Conservation (phyloP, 1,140 invertebrate genomes). For the Manduca sexta region DNA sequence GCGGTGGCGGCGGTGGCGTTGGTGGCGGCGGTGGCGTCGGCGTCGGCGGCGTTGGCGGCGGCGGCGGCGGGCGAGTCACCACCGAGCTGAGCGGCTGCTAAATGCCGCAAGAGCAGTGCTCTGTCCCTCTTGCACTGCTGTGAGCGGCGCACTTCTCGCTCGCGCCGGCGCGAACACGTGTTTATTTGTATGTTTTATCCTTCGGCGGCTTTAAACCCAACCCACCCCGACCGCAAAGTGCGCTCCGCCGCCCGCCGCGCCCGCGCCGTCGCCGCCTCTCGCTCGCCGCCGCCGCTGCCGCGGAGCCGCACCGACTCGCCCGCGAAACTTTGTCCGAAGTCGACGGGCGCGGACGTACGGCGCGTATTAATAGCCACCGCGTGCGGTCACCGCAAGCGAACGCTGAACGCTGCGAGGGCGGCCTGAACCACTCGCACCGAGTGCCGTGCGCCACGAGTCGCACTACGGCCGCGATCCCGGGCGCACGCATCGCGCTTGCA, state of each 20-base stretch:
- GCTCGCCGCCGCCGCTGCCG: conserved; percentile 50
- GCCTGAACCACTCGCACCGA: conserved; percentile 9
- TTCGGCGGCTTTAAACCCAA: conserved; percentile 75
- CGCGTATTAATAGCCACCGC: conserved; percentile 67
- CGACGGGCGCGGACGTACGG: conserved; percentile 65
- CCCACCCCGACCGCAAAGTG: conserved; percentile 72
- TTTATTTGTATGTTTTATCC: conserved; percentile 76
- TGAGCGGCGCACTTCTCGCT: conserved; percentile 53
- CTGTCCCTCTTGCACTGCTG: conserved; percentile 50
- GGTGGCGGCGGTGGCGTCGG: not conserved
- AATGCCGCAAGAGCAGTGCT: conserved; percentile 65
- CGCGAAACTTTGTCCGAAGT: conserved; percentile 69
- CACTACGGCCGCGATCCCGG: conserved; percentile 34
- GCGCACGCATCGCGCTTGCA: conserved; percentile 48
- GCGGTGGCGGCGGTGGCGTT: not conserved
- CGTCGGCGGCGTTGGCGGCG: conserved; percentile 17
- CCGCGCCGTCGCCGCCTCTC: conserved; percentile 65
- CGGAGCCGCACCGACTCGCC: conserved; percentile 54
- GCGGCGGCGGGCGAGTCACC: conserved; percentile 34
- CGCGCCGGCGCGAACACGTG: conserved; percentile 73
- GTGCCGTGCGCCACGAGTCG: conserved; percentile 41
- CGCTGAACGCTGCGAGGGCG: conserved; percentile 16
- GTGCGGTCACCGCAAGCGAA: conserved; percentile 53
- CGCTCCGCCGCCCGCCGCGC: conserved; percentile 63
- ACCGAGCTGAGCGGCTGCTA: conserved; percentile 42